Conservation (phyloP, 2,888 invertebrate genomes). For the Callyntrura sp. region DNA sequence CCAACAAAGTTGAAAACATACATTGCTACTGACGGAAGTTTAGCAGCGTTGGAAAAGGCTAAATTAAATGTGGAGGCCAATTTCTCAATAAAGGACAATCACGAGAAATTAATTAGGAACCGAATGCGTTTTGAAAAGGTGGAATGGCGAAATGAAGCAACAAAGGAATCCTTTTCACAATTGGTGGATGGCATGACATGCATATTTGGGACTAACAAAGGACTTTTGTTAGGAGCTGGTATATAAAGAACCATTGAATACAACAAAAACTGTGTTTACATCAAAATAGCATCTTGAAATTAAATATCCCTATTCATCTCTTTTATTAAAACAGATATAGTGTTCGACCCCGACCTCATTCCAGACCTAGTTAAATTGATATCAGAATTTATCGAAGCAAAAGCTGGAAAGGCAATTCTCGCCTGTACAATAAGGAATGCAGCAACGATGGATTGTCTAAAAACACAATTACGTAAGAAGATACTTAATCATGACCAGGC, state of each 20-base stretch:
- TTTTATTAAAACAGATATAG: constrained; percentile 70
- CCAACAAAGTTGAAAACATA: constrained; percentile 59
- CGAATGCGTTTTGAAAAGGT: constrained; percentile 74
- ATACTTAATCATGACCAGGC: too few relatives aligned
- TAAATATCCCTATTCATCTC: too few relatives aligned
- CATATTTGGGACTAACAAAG: constrained; percentile 64
- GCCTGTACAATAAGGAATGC: constrained; percentile 78
- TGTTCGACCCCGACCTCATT: constrained; percentile 77
- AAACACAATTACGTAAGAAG: constrained; percentile 59
- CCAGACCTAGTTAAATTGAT: constrained; percentile 74
- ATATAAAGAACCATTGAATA: constrained; percentile 5
- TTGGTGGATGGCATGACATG: constrained; percentile 71
- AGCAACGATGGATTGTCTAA: constrained; percentile 66
- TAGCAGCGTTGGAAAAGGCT: constrained; percentile 73
- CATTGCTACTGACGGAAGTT: constrained; percentile 78
- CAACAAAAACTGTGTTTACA: background rate
- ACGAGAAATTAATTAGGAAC: constrained; percentile 16
- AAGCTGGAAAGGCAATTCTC: constrained; percentile 68
- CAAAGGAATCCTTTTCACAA: constrained; percentile 64
- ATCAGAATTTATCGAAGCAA: constrained; percentile 57
- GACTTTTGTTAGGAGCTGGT: constrained; percentile 79
- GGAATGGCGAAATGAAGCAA: constrained; percentile 76
- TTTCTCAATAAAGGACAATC: constrained; percentile 41
- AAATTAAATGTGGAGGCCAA: constrained; percentile 74
- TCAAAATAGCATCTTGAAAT: too few relatives aligned